Base-by-base conservation (phyloP, 2,888 invertebrate genomes). In the Tortrix viridana region DNA sequence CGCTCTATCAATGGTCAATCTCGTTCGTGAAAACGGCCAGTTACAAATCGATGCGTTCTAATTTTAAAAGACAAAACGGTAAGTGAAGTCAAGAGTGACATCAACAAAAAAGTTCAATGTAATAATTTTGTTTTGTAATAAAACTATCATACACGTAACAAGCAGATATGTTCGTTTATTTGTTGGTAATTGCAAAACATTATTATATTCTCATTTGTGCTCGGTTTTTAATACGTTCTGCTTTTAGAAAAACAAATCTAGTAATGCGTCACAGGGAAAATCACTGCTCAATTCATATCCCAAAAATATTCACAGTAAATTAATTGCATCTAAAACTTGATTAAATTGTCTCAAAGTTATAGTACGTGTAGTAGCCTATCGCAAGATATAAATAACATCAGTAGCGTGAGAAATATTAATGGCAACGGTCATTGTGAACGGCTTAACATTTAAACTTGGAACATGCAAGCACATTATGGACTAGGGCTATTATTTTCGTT, bases 1-100 rank as follows among this genome's bases (percentile, higher is more conserved):
- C 80, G 79, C 82, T 86, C 67, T 79, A 88, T 90, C 88, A 88
- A 85, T 85, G 91, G 88, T 87, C 89, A 88, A 79, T 79, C 77
- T 78, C 81, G 81, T 85, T 84, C 80, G 84, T 86, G 75, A 84
- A 64, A 81, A 76, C 74, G 73, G 72, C 69, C 69, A 69, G 67
- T 66, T 60, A 69, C 68, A 69, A 79, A 85, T 82, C 82, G 81
- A 86, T 83, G 75, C 61, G 70, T 73, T 65, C 67, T 61, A 71
- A 72, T 68, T 74, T 67, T 65, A 58, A 67, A 67, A 66, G 65
- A 66, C 65, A 22, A n/a, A 65, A 67, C 57, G 60, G 59, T 59
- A 43, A 47, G 7, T 16, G 47, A 38, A 2, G 18, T 5, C 6
- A 16, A 44, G 9, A n/a, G 38, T n/a, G 38, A 16, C 41, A 5